These are phyloP conservation scores for Intellagama lesueurii DNA, from an alignment of 2,797 vertebrate genomes.

Conservation along the genomic window DNA sequence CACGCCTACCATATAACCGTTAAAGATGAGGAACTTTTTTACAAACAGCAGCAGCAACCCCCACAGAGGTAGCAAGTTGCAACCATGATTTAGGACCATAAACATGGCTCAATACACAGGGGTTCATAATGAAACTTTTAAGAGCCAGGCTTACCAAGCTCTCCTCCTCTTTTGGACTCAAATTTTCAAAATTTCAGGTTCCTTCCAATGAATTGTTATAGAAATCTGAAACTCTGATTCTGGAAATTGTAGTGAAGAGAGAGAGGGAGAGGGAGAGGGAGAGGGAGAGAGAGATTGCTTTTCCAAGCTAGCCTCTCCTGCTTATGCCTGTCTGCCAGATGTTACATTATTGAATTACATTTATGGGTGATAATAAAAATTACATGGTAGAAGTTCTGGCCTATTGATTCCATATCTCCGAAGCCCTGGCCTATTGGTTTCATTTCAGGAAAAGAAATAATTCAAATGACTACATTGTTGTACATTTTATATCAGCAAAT, in stretches of 20 bases:
- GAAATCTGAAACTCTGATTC: background rate
- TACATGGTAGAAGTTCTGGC: constrained; percentile 43
- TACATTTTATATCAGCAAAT: constrained; percentile 36
- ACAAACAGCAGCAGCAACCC: too few species aligned
- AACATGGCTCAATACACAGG: background rate
- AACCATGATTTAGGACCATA: too few species aligned
- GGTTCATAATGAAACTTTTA: background rate
- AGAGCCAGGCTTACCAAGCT: background rate
- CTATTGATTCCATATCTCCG: constrained; percentile 32
- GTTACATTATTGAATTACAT: constrained; percentile 19
- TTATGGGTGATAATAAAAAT: constrained; percentile 50
- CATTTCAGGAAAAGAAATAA: constrained; percentile 21
- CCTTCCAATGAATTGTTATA: background rate
- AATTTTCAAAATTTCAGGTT: background rate
- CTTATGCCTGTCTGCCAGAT: constrained; percentile 14
- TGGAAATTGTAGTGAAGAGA: background rate
- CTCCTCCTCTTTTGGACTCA: too few species aligned
- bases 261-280: too few species aligned
- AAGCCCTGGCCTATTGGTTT: constrained; percentile 44
- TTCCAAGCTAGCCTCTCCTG: background rate
- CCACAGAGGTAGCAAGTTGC: too few species aligned
- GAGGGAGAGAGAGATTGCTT: background rate
- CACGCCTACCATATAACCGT: too few species aligned
- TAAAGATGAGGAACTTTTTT: too few species aligned
- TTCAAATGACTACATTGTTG: constrained; percentile 38